Evolutionary conservation across 2,113 vertebrate genomes (phyloP), one percentile per base, ranked within the genome.

Genomic region (Ceyx cyanopectus): DNA sequence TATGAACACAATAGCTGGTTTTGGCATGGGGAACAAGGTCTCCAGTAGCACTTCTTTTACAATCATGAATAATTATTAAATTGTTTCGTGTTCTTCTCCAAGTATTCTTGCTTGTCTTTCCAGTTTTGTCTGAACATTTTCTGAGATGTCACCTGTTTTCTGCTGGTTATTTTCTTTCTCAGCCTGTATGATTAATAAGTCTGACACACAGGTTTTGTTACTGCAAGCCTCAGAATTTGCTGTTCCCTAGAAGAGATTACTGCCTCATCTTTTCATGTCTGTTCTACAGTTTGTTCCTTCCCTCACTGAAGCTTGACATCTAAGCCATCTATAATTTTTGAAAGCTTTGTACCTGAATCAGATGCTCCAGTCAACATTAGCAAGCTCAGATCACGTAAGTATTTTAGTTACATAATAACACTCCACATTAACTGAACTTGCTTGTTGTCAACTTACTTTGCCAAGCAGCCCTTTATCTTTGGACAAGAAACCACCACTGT

Each of bases 401-500:
- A 46, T 48, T 90, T 92, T 66, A 67, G 15, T 54, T 54, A 10
- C 14, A 30, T 26, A 56, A 10, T 6, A 54, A 51, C 17, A 21
- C 27, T 18, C 48, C 66, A 5, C 22, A 65, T 68, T 50, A 63
- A n/a, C 27, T 67, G 26, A 70, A 56, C 62, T 67, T 81, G 41
- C 30, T 74, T 75, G 10, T 82, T 50, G 19, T 58, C 50, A 68
- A 95, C 97, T 95, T 93, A 99, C 99, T 98, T 99, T 99, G 97
- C 99, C 99, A 83, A 99, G 98, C 53, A 99, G 98, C 58, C 99
- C 99, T 97, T 99, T 99, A 97, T 99, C 98, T 98, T 99, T 99
- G 96, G 98, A 99, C 89, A 99, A 96, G 95, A 99, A 98, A 57
- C 99, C 98, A 7, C 99, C 99, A 8, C 99, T 98, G 93, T 99